Evolutionary conservation across 2,797 vertebrate species (phyloP).

Genomic region (Galagoides demidoff): DNA sequence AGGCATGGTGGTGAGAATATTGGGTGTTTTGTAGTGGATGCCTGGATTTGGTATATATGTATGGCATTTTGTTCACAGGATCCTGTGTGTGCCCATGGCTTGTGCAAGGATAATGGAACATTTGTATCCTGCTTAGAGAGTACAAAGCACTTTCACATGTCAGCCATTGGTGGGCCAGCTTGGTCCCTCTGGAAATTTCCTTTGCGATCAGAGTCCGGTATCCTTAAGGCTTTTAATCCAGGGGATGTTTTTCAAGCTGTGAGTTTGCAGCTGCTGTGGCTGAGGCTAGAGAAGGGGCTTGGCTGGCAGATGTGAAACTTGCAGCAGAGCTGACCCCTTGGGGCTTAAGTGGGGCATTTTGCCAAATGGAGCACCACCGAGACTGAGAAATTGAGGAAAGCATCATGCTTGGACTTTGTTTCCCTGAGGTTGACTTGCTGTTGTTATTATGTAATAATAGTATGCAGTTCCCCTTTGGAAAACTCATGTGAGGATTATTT

Average conservation of each 20-base stretch:
- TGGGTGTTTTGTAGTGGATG: neutral
- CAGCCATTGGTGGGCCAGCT: slow-evolving; percentile 73
- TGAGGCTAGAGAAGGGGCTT: slow-evolving; percentile 25
- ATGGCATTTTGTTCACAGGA: neutral
- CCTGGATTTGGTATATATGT: neutral
- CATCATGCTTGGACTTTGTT: slow-evolving; percentile 50
- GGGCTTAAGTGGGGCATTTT: slow-evolving; percentile 67
- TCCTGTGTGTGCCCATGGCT: neutral
- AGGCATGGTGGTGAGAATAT: neutral
- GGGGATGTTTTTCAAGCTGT: slow-evolving; percentile 71
- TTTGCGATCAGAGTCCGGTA: slow-evolving; percentile 66
- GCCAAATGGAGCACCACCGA: slow-evolving; percentile 57
- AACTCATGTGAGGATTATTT: slow-evolving; percentile 39
- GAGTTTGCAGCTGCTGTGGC: slow-evolving; percentile 67
- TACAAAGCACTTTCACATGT: slow-evolving; percentile 77
- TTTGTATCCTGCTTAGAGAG: slow-evolving; percentile 63
- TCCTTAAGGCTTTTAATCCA: slow-evolving; percentile 78
- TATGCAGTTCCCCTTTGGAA: neutral
- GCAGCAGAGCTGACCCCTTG: slow-evolving; percentile 66
- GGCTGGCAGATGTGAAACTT: slow-evolving; percentile 67
- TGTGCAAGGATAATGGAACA: slow-evolving; percentile 59
- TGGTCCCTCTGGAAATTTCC: slow-evolving; percentile 81
- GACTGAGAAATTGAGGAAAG: slow-evolving; percentile 31
- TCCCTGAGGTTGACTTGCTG: slow-evolving; percentile 39
- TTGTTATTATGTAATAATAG: slow-evolving; percentile 62